Conservation (phyloP, 2,888 invertebrate species). For the Drosophila tanythrix region DNA sequence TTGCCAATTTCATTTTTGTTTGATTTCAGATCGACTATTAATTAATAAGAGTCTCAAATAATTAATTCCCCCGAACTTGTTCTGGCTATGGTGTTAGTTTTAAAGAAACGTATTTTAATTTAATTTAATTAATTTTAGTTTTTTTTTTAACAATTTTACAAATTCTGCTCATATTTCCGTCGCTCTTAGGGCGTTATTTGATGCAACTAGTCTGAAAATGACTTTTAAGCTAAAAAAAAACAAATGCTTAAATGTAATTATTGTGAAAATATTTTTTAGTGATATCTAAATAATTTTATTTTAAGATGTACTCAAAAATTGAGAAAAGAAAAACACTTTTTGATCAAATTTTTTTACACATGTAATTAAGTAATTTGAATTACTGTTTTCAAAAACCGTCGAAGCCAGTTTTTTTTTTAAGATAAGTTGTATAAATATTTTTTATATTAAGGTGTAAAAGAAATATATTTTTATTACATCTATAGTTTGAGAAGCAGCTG, state of each 20-base stretch:
- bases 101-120: not conserved
- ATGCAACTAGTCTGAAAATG: not conserved
- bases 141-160: not conserved
- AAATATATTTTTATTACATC: not conserved
- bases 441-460: not conserved
- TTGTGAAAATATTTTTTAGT: not conserved
- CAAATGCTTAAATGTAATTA: not conserved
- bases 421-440: not conserved
- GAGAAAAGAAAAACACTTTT: too few relatives aligned
- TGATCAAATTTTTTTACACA: not conserved
- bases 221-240: not conserved
- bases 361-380: not conserved
- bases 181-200: not conserved
- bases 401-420: not conserved
- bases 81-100: not conserved
- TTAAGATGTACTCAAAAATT: too few relatives aligned
- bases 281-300: too few relatives aligned
- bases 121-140: not conserved
- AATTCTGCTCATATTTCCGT: not conserved
- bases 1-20: not conserved
- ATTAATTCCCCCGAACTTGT: not conserved
- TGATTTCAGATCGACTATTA: not conserved
- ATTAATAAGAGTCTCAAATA: not conserved
- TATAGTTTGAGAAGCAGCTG: not conserved
- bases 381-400: not conserved